These are phyloP conservation scores for Alethe castanea DNA, from an alignment of 2,113 vertebrate genomes.

Conservation along the genomic window DNA sequence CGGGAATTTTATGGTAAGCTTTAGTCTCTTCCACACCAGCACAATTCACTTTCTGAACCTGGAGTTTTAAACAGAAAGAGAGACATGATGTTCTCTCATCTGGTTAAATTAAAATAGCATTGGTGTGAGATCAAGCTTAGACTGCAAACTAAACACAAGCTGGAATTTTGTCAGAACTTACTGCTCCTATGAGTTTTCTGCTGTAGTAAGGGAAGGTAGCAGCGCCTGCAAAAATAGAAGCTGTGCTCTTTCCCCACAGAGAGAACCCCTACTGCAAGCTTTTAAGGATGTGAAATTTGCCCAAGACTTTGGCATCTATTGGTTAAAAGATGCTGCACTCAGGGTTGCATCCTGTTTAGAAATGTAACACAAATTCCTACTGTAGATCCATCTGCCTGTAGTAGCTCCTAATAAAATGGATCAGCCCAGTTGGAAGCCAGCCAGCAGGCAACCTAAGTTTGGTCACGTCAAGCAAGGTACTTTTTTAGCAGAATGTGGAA, in stretches of 20 bases:
- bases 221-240: not conserved
- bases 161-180: conserved; percentile 34
- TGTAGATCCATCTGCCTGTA: not conserved
- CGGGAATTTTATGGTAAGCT: not conserved
- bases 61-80: conserved; percentile 21
- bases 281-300: not conserved
- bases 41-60: conserved; percentile 1
- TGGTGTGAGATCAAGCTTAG: conserved; percentile 58
- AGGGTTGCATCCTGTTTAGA: not conserved
- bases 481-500: conserved; percentile 35
- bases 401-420: not conserved
- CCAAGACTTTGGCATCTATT: not conserved
- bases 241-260: not conserved
- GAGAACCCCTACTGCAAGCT: not conserved
- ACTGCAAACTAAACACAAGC: not conserved
- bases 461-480: not conserved
- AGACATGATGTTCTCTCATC: conserved; percentile 24
- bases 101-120: conserved; percentile 55
- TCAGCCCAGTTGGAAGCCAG: not conserved
- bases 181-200: not conserved
- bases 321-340: not conserved
- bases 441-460: not conserved
- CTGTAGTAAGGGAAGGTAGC: not conserved
- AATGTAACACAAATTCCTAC: not conserved
- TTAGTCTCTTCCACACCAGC: not conserved